Evolutionary conservation across 2,113 vertebrate genomes (phyloP), one percentile per base, ranked within the genome.

Genomic region (Pica pica): DNA sequence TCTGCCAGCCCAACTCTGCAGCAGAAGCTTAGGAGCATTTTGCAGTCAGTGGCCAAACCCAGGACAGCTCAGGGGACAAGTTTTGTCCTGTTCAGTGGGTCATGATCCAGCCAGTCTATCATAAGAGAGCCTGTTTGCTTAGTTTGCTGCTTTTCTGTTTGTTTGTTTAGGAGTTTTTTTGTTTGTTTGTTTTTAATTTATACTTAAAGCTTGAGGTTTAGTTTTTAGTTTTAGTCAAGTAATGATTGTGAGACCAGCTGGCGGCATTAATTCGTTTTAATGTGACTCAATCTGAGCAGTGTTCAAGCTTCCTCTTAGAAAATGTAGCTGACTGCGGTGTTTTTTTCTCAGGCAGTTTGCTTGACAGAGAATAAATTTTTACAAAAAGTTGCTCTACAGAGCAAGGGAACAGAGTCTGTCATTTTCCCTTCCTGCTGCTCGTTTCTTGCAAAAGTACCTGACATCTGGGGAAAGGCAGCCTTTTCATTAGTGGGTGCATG

Each of bases 321-420:
- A 87, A 93, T 89, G 80, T 56, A 64, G 35, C 89, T 90, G 83
- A 77, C 69, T 88, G 75, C 7, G 2, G 22, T 0, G 3, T 19
- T 44, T 59, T 89, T 77, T 77, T 79, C 39, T 6, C 71, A 74
- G 75, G 68, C 68, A 74, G 55, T 92, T 90, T 83, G 26, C 88
- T 89, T 89, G 83, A 74, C 71, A 85, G 83, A 37, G 53, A 77
- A 89, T 90, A 86, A 55, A 60, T 64, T 91, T 81, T 94, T 60
- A 64, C 55, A 30, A 41, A 78, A 93, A 86, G 49, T 75, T 80
- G 37, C 56, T 95, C 31, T 90, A 37, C 22, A 35, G 44, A 81
- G 44, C 57, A 49, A 70, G 44, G 53, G 41, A 90, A 41, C 39
- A 74, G 56, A 52, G 27, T 76, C 27, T 33, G 33, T 76, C 41